These are phyloP conservation scores for Thalassophryne amazonica DNA, from an alignment of 2,797 vertebrate species.

Conservation along the genomic window DNA sequence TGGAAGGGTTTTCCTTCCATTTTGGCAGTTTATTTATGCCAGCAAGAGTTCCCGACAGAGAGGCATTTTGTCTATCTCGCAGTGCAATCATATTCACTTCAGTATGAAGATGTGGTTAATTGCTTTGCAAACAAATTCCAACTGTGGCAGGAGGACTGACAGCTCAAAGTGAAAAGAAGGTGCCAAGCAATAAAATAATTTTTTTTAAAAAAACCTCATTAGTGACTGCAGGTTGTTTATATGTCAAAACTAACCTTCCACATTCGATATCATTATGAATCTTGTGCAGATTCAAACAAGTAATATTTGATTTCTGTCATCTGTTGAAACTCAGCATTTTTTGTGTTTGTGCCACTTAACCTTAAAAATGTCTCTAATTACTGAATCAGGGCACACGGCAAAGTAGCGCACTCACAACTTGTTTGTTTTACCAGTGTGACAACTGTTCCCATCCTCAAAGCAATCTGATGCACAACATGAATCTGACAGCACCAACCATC, in stretches of 20 bases:
- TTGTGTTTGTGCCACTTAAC: not conserved
- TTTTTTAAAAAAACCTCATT: conserved; percentile 15
- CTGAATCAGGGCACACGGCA: conserved; percentile 4
- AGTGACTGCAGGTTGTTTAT: conserved; percentile 49
- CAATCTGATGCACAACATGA: conserved; percentile 24
- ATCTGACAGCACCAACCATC: conserved; percentile 35
- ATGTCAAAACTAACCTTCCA: conserved; percentile 13
- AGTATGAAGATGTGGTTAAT: conserved; percentile 46
- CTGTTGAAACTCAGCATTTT: conserved; percentile 14
- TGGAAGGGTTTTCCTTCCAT: too few relatives aligned
- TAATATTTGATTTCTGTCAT: conserved; percentile 21
- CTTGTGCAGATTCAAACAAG: conserved; percentile 24
- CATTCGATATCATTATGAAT: conserved; percentile 37
- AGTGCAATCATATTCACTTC: conserved; percentile 25
- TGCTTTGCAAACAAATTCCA: conserved; percentile 42
- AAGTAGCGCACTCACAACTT: conserved; percentile 38
- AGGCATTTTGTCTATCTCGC: conserved; percentile 6
- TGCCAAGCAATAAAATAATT: conserved; percentile 54
- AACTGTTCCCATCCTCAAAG: conserved; percentile 28
- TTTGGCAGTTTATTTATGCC: not conserved
- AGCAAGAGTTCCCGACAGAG: not conserved
- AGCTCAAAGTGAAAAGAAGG: conserved; percentile 37
- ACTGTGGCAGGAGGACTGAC: conserved; percentile 39
- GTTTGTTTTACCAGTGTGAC: conserved; percentile 35
- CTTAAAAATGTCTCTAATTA: conserved; percentile 32